phyloP scores from a whole-genome alignment of 2,888 invertebrate species.

The Petrolisthes manimaculis region DNA sequence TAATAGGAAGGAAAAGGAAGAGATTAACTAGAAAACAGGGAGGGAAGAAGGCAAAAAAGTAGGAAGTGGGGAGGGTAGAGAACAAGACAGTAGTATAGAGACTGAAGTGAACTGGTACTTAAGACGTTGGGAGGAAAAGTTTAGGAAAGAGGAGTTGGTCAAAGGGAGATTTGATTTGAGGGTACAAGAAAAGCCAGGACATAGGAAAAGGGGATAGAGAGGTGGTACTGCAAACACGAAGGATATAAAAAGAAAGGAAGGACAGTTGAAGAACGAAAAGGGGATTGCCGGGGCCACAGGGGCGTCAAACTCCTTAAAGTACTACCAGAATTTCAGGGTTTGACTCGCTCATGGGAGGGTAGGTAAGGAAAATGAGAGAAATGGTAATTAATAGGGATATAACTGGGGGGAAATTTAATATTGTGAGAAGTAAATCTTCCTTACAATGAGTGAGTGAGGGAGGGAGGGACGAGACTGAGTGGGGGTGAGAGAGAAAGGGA shows the following conservation, averaged over 20 bases:
- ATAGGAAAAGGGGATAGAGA: background rate
- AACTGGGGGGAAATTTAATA: background rate
- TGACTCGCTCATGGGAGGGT: background rate
- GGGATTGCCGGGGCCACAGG: background rate
- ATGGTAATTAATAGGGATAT: background rate
- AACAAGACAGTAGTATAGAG: background rate
- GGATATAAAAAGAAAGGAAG: too few relatives aligned
- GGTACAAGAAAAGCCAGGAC: background rate
- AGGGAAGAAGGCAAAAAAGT: background rate
- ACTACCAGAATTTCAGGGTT: background rate
- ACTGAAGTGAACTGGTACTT: background rate
- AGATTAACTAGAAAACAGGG: background rate
- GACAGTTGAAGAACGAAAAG: too few relatives aligned
- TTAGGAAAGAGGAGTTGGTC: slow-evolving; percentile 10
- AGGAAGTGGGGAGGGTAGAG: background rate
- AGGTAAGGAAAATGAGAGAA: background rate
- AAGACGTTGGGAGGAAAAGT: background rate
- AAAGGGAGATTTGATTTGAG: background rate
- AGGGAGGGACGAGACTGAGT: background rate
- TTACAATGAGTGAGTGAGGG: background rate
- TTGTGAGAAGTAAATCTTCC: background rate
- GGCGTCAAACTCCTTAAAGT: background rate
- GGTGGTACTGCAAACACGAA: too few relatives aligned
- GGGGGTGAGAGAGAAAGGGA: background rate
- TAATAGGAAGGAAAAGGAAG: background rate